A percentile compares a stretch with the other conserved stretches of the same genome.
phyloP scores from a whole-genome alignment of 2,797 vertebrate species.

The Poeciliopsis turneri region DNA sequence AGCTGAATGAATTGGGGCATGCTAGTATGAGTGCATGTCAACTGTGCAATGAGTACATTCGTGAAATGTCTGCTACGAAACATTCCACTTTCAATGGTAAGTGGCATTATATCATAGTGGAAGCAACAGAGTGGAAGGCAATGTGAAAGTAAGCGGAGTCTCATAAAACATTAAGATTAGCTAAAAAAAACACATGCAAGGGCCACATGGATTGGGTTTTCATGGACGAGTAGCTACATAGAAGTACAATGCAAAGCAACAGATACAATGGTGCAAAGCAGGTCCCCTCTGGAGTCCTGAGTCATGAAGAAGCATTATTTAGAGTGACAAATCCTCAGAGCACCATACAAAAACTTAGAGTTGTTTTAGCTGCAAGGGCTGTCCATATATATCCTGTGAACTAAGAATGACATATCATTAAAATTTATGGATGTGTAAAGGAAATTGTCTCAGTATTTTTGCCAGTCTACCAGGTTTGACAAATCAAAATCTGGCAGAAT shows the following conservation, averaged over 20 bases:
- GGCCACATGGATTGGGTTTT: neutral
- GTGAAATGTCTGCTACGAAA: neutral
- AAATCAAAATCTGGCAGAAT: slow-evolving; percentile 20
- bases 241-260: neutral
- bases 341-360: neutral
- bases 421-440: neutral
- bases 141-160: neutral
- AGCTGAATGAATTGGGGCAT: neutral
- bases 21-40: neutral
- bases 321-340: neutral
- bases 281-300: neutral
- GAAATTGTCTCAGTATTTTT: neutral
- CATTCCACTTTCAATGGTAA: neutral
- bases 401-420: neutral
- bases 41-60: neutral
- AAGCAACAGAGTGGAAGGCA: neutral
- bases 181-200: neutral
- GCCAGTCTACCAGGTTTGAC: slow-evolving; percentile 3
- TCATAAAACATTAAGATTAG: neutral
- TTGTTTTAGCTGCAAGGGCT: neutral
- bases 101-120: neutral
- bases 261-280: neutral
- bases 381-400: neutral
- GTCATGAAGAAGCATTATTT: neutral
- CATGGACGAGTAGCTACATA: neutral